A percentile compares a stretch with the other conserved stretches of the same genome.
phyloP scores from a whole-genome alignment of 2,113 vertebrate species.

The Castor canadensis region DNA sequence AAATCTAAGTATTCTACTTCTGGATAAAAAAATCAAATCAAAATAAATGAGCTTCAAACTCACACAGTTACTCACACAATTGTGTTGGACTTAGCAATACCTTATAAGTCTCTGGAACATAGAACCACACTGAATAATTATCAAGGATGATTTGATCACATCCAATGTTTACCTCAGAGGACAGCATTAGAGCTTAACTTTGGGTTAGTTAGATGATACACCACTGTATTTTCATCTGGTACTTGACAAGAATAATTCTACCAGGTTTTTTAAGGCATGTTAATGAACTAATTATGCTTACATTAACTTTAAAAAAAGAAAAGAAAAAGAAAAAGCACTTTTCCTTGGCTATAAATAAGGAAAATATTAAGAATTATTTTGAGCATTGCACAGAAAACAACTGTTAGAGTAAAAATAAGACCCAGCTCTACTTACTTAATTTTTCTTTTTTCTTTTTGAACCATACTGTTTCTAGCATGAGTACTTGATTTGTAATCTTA shows the following conservation, averaged over 20 bases:
- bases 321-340: background rate
- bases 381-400: background rate
- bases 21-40: background rate
- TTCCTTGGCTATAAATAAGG: background rate
- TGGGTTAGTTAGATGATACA: background rate
- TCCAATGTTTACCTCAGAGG: background rate
- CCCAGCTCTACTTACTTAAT: background rate
- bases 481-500: background rate
- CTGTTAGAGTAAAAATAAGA: background rate
- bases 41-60: background rate
- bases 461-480: background rate
- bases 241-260: background rate
- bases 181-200: background rate
- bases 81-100: background rate
- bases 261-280: background rate
- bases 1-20: background rate
- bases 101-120: background rate
- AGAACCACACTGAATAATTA: background rate
- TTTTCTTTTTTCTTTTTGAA: conserved; percentile 14
- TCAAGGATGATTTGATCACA: background rate
- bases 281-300: background rate
- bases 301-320: background rate
- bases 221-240: background rate
- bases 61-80: background rate
- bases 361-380: background rate